These are phyloP conservation scores for Leucophora obtusa DNA, from an alignment of 2,888 invertebrate genomes.

Conservation along the genomic window DNA sequence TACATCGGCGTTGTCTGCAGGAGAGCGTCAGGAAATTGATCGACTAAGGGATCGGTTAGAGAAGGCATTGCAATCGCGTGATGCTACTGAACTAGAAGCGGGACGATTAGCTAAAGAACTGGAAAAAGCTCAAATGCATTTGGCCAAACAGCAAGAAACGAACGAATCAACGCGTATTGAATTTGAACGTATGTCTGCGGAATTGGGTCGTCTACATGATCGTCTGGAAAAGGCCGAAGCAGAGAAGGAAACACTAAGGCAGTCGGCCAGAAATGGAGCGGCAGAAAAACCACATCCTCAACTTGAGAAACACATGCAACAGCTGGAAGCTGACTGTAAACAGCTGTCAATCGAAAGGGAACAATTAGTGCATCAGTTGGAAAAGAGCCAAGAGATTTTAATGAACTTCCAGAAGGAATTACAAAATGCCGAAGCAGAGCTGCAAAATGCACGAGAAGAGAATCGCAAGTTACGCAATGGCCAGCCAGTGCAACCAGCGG, in stretches of 20 bases:
- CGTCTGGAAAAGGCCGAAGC: constrained; percentile 87
- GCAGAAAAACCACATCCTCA: constrained; percentile 89
- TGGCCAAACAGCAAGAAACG: constrained; percentile 90
- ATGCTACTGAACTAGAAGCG: constrained; percentile 91
- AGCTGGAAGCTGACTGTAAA: constrained; percentile 90
- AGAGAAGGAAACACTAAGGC: constrained; percentile 86
- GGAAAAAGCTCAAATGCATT: constrained; percentile 90
- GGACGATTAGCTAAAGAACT: constrained; percentile 90
- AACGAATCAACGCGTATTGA: constrained; percentile 91
- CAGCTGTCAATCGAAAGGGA: constrained; percentile 90
- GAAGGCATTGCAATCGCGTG: constrained; percentile 86
- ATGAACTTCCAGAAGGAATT: constrained; percentile 95
- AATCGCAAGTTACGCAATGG: constrained; percentile 77
- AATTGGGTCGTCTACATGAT: constrained; percentile 89
- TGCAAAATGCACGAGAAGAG: constrained; percentile 89
- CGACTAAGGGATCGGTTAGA: constrained; percentile 91
- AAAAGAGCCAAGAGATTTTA: constrained; percentile 95
- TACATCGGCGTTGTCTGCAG: constrained; percentile 80
- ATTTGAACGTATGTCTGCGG: constrained; percentile 90
- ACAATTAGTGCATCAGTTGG: constrained; percentile 91
- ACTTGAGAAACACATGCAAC: constrained; percentile 90
- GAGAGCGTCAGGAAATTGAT: constrained; percentile 88
- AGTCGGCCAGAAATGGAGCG: constrained; percentile 84
- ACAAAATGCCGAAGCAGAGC: constrained; percentile 89
- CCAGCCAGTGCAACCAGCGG: constrained; percentile 72